These are phyloP conservation scores for Phengaris alcon DNA, from an alignment of 2,888 invertebrate species.

Conservation along the genomic window DNA sequence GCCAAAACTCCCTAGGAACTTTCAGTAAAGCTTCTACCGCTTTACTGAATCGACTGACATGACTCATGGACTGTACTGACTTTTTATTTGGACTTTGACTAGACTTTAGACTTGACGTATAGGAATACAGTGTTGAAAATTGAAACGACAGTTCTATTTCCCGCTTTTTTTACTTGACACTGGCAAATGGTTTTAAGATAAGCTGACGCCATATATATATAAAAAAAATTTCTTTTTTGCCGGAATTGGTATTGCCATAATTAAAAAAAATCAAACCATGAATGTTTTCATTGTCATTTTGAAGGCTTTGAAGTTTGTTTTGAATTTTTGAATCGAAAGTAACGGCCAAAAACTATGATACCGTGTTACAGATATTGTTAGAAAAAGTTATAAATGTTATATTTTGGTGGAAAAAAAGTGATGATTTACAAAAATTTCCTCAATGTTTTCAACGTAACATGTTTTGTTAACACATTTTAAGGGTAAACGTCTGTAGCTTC, in stretches of 20 bases:
- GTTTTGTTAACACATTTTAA: neutral
- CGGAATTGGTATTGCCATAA: neutral
- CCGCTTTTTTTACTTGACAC: neutral
- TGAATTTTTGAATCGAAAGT: slow-evolving; percentile 27
- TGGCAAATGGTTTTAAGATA: too few species aligned
- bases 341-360: slow-evolving; percentile 23
- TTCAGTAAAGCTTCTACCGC: too few species aligned
- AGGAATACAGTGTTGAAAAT: too few species aligned
- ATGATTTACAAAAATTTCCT: neutral
- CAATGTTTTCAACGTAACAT: neutral
- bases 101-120: too few species aligned
- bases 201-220: too few species aligned
- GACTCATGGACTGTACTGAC: too few species aligned
- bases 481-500: slow-evolving; percentile 12
- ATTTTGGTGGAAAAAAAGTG: neutral
- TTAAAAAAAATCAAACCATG: neutral
- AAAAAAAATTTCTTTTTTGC: too few species aligned
- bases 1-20: too few species aligned
- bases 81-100: too few species aligned
- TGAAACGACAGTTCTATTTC: too few species aligned
- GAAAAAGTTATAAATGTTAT: slow-evolving; percentile 38
- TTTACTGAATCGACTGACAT: too few species aligned
- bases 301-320: neutral
- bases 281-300: neutral
- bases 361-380: slow-evolving; percentile 16